Evolutionary conservation across 1,140 invertebrate genomes (phyloP).

Genomic region (Bilobella aurantiaca): DNA sequence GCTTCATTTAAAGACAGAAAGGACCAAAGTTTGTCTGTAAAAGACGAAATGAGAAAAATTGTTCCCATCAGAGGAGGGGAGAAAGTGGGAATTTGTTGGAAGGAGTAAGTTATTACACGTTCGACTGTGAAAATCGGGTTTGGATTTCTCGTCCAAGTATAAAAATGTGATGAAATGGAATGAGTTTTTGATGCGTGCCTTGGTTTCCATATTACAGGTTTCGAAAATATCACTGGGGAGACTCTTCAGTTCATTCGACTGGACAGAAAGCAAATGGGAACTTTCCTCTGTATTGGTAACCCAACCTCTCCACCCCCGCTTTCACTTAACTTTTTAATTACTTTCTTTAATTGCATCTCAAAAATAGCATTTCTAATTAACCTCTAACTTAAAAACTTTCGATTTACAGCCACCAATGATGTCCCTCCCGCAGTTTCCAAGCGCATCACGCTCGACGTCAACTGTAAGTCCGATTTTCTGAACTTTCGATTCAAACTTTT

Average conservation of each 20-base stretch:
- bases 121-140: slow-evolving; percentile 8
- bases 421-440: slow-evolving; percentile 80
- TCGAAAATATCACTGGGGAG: slow-evolving; percentile 58
- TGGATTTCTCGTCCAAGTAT: slow-evolving; percentile 49
- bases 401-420: slow-evolving; percentile 42
- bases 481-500: too few species aligned
- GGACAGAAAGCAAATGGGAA: slow-evolving; percentile 64
- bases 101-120: slow-evolving; percentile 8
- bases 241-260: slow-evolving; percentile 59
- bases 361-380: slow-evolving; percentile 1
- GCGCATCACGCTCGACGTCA: slow-evolving; percentile 69
- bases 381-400: background rate
- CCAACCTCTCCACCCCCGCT: background rate
- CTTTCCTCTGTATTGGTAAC: slow-evolving; percentile 23
- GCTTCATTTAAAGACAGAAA: background rate
- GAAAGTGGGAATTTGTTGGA: background rate
- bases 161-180: slow-evolving; percentile 27
- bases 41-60: slow-evolving; percentile 7
- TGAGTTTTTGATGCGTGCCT: slow-evolving; percentile 31
- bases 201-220: slow-evolving; percentile 25
- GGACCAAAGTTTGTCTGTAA: background rate
- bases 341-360: slow-evolving; percentile 3
- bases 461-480: slow-evolving; percentile 82
- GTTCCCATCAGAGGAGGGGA: slow-evolving; percentile 7
- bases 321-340: background rate